A percentile compares a stretch with the other conserved stretches of the same genome.
Conservation (phyloP, 2,888 invertebrate genomes). For the Drosophila emarginata region DNA sequence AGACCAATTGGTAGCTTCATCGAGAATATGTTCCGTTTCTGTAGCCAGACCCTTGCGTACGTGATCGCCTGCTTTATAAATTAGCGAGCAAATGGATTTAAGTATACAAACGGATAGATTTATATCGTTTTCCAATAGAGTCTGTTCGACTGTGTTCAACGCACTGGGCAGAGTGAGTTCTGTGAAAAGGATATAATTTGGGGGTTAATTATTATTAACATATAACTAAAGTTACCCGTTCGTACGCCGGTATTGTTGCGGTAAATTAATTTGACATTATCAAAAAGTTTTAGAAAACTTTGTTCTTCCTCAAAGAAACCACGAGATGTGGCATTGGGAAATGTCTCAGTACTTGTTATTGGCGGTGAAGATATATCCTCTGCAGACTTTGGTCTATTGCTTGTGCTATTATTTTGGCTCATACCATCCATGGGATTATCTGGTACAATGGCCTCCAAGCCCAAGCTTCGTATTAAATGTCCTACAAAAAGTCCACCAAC, state of each 20-base stretch:
- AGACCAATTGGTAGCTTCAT: conserved; percentile 83
- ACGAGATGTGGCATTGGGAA: conserved; percentile 26
- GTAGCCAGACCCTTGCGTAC: conserved; percentile 79
- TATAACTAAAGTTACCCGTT: conserved; percentile 56
- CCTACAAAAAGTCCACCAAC: conserved; percentile 60
- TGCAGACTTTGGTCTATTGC: neutral
- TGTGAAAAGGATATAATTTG: conserved; percentile 16
- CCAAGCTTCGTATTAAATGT: conserved; percentile 61
- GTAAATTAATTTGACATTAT: conserved; percentile 73
- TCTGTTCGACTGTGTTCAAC: conserved; percentile 84
- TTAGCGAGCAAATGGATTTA: conserved; percentile 84
- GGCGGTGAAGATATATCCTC: conserved; percentile 7
- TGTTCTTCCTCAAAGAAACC: conserved; percentile 33
- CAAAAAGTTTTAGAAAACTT: conserved; percentile 49
- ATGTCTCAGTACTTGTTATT: neutral
- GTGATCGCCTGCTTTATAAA: conserved; percentile 81
- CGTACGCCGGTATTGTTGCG: conserved; percentile 66
- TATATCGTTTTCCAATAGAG: conserved; percentile 84
- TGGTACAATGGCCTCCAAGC: conserved; percentile 45
- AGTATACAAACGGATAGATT: conserved; percentile 86
- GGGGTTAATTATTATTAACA: neutral
- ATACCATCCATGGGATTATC: conserved; percentile 14
- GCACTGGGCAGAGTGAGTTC: conserved; percentile 71
- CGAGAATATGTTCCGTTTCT: conserved; percentile 83
- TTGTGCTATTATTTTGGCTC: neutral